These are phyloP conservation scores for Malurus leucopterus DNA, from an alignment of 2,797 vertebrate species.

Conservation along the genomic window DNA sequence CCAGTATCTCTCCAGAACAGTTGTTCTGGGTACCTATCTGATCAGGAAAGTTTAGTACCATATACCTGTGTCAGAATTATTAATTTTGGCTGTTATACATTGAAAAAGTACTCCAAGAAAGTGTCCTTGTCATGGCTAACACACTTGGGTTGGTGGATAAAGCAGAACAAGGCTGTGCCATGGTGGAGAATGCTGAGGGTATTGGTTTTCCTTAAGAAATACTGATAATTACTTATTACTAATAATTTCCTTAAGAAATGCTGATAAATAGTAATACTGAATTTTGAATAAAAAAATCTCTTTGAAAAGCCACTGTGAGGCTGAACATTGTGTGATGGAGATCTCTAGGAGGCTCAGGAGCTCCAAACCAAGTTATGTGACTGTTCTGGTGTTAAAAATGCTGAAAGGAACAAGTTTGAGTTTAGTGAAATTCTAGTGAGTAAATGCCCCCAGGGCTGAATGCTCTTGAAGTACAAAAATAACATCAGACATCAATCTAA, in stretches of 20 bases:
- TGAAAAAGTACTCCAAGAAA: neutral
- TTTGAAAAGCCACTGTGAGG: neutral
- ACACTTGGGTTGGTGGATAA: neutral
- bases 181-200: neutral
- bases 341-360: neutral
- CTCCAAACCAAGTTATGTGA: neutral
- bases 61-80: neutral
- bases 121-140: neutral
- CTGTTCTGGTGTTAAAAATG: neutral
- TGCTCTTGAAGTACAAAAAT: neutral
- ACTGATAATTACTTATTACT: too few relatives aligned
- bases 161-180: rapidly evolving
- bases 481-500: neutral
- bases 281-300: neutral
- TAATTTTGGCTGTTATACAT: neutral
- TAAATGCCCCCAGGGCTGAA: neutral
- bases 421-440: neutral
- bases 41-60: neutral
- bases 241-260: neutral
- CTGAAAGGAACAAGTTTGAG: neutral
- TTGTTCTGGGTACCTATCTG: neutral
- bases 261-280: neutral
- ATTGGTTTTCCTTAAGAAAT: neutral
- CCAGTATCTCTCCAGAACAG: neutral
- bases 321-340: neutral